Percentiles rank a stretch among this genome's conserved stretches.
These are phyloP conservation scores for Drosophila takahashii DNA, from an alignment of 1,140 invertebrate species.

Conservation along the genomic window DNA sequence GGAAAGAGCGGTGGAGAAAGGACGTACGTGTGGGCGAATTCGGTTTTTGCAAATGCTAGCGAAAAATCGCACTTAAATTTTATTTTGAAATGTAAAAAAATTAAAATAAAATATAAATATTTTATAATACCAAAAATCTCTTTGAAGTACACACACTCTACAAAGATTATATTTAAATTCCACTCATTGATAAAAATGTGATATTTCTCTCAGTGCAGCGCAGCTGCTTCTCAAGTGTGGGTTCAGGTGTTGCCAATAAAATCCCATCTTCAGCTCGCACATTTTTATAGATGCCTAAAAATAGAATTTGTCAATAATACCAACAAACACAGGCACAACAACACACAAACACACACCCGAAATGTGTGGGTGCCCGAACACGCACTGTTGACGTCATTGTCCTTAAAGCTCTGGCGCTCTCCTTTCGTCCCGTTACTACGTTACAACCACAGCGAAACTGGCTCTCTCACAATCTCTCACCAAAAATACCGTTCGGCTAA, in stretches of 20 bases:
- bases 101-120: background rate
- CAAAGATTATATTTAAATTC: background rate
- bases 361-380: constrained; percentile 58
- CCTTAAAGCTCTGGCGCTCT: constrained; percentile 54
- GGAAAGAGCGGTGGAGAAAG: constrained; percentile 7
- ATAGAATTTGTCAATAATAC: constrained; percentile 78
- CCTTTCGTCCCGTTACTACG: constrained; percentile 65
- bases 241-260: constrained; percentile 62
- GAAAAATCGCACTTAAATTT: constrained; percentile 4
- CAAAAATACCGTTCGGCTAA: constrained; percentile 1
- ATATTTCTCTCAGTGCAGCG: constrained; percentile 52
- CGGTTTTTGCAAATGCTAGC: constrained; percentile 1
- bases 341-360: constrained; percentile 8
- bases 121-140: background rate
- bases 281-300: constrained; percentile 63
- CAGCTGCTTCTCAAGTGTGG: constrained; percentile 41
- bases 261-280: constrained; percentile 41
- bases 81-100: background rate
- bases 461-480: constrained; percentile 9
- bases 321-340: constrained; percentile 34
- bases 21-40: constrained; percentile 38
- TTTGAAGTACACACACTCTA: no score
- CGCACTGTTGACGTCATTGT: constrained; percentile 80
- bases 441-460: constrained; percentile 45
- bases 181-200: background rate